A percentile compares a stretch with the other conserved stretches of the same genome.
phyloP scores from a whole-genome alignment of 2,888 invertebrate genomes.

The Drosophila fulvimacula region DNA sequence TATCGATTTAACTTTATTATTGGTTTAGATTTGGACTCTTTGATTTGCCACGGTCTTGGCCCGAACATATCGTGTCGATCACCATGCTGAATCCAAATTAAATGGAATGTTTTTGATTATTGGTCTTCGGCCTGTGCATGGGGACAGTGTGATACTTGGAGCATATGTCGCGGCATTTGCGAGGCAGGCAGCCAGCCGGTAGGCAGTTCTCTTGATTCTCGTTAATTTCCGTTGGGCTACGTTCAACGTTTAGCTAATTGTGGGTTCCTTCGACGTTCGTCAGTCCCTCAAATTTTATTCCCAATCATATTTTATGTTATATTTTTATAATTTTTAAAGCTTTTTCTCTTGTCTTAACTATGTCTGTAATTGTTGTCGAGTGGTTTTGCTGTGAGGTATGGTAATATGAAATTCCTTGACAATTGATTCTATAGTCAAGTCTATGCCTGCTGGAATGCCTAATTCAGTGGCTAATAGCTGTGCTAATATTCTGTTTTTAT shows the following conservation, averaged over 20 bases:
- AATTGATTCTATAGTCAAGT: background rate
- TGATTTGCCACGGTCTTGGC: conserved; percentile 43
- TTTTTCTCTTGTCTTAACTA: conserved; percentile 1
- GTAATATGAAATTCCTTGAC: background rate
- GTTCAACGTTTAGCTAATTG: conserved; percentile 83
- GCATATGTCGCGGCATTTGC: conserved; percentile 71
- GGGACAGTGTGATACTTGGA: conserved; percentile 23
- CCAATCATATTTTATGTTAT: conserved; percentile 71
- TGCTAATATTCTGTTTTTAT: background rate
- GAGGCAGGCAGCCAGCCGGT: conserved; percentile 67
- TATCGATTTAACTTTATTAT: conserved; percentile 85
- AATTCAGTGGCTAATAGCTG: background rate
- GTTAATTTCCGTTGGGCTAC: conserved; percentile 74
- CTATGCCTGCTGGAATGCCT: background rate
- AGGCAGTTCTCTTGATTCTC: conserved; percentile 75
- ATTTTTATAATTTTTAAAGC: conserved; percentile 32
- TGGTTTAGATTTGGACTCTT: conserved; percentile 83
- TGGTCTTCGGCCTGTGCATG: conserved; percentile 29
- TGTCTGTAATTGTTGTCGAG: conserved; percentile 23
- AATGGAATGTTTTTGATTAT: conserved; percentile 81
- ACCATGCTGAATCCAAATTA: conserved; percentile 62
- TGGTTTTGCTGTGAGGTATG: background rate
- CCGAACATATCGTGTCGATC: conserved; percentile 25
- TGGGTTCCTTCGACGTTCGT: conserved; percentile 57
- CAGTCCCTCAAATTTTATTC: conserved; percentile 48